phyloP scores from a whole-genome alignment of 92 coral and sea anemone species.

The Chrysogorgia sp. region DNA sequence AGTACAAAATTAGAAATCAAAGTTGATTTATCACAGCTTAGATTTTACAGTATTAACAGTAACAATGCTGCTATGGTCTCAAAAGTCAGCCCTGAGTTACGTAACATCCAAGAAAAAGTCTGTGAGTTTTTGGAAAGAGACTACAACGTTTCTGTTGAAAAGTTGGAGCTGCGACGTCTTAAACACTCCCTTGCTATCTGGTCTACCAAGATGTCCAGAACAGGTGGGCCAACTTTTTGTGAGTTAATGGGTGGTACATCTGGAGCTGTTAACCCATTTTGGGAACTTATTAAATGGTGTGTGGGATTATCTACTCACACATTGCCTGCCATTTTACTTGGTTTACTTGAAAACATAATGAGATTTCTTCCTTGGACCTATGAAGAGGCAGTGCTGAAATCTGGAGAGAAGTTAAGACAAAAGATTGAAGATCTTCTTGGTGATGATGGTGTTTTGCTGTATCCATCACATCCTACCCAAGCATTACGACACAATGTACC shows the following conservation, averaged over 20 bases:
- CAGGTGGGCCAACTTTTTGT: constrained; percentile 86
- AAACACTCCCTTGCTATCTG: constrained; percentile 84
- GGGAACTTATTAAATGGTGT: constrained; percentile 84
- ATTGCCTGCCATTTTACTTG: constrained; percentile 88
- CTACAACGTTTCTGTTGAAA: constrained; percentile 66
- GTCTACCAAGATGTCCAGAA: constrained; percentile 85
- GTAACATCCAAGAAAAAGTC: constrained; percentile 74
- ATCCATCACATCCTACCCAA: constrained; percentile 85
- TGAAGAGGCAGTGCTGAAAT: constrained; percentile 61
- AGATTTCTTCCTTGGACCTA: constrained; percentile 69
- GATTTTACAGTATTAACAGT: constrained; percentile 71
- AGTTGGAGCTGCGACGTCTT: constrained; percentile 72
- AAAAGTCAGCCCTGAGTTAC: constrained; percentile 69
- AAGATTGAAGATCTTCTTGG: constrained; percentile 83
- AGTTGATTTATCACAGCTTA: constrained; percentile 70
- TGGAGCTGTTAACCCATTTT: constrained; percentile 68
- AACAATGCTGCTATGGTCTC: constrained; percentile 78
- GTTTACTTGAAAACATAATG: constrained; percentile 78
- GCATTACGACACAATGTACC: constrained; percentile 83
- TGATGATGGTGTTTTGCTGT: constrained; percentile 80
- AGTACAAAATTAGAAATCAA: constrained; percentile 59
- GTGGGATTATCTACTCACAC: constrained; percentile 80
- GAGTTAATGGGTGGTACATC: constrained; percentile 71
- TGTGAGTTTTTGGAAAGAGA: constrained; percentile 67
- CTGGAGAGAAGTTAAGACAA: constrained; percentile 72